Conservation (phyloP, 2,113 vertebrate genomes). For the Oryzias melastigma region DNA sequence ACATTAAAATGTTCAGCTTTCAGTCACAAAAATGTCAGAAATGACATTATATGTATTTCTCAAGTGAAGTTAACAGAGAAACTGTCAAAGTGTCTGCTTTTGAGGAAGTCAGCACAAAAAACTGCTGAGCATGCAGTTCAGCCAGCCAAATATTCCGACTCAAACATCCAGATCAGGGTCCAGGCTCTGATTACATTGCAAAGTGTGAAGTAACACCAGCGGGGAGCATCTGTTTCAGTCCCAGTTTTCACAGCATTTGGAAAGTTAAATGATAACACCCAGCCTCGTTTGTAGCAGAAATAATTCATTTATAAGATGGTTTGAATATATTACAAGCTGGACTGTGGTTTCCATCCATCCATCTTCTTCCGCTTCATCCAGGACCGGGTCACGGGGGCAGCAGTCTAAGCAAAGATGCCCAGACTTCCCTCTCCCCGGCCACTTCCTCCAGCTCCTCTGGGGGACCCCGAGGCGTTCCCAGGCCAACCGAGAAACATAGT, state of each 20-base stretch:
- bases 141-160: slow-evolving; percentile 9
- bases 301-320: no score
- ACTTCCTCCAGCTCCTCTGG: no score
- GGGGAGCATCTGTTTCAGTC: slow-evolving; percentile 1
- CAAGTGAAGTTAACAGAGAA: background rate
- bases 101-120: slow-evolving; percentile 24
- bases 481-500: no score
- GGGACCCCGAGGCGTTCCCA: no score
- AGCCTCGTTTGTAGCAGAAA: background rate
- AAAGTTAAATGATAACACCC: background rate
- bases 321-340: no score
- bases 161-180: slow-evolving; percentile 20
- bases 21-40: no score
- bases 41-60: background rate
- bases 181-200: slow-evolving; percentile 25
- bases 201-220: background rate
- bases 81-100: background rate
- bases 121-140: slow-evolving; percentile 16
- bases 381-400: no score
- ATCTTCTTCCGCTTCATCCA: no score
- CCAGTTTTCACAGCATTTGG: slow-evolving; percentile 2
- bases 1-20: no score
- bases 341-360: no score
- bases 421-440: no score
- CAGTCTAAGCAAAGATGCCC: no score